Evolutionary conservation across 2,797 vertebrate genomes (phyloP), one percentile per base, ranked within the genome.

Genomic region (Trichosurus vulpecula): DNA sequence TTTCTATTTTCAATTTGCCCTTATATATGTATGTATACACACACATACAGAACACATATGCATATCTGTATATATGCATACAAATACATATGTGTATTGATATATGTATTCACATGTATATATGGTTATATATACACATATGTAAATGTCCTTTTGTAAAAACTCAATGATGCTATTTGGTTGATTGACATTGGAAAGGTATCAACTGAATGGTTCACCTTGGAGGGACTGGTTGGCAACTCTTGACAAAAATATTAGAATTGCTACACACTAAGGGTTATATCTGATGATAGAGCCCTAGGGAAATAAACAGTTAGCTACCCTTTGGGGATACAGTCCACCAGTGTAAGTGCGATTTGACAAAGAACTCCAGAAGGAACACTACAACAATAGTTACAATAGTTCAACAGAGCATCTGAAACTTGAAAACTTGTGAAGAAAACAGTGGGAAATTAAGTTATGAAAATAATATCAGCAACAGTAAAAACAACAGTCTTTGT

Each of bases 401-500:
- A 31, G 22, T 91, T 90, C 13, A 54, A 35, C n/a, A 51, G 52
- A 91, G 19, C 52, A 41, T 22, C 66, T 41, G n/a, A 31, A 90
- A 53, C 29, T 90, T 90, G 51, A 90, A 90, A 47, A 35, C 35
- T 54, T 31, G 51, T 52, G 8, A 81, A 66, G 12, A 58, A 55
- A 54, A n/a, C 8, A 92, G 90, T 87, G 91, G 22, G 94, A 94
- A 94, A 91, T 95, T 94, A 97, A 66, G 89, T 92, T 25, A 54
- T 41, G 31, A 54, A 91, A 54, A 54, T 53, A 90, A 12, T 41
- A 54, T 22, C 6, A 91, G 66, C 66, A 74, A 74, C 6, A 91
- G 14, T 54, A 91, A 91, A 16, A 22, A 54, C 35, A 31, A 16
- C 2, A n/a, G 31, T n/a, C 25, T 10, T 54, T 91, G 52, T 16